Evolutionary conservation across 2,113 vertebrate species (phyloP).

Genomic region (Chamaetylas fuelleborni): DNA sequence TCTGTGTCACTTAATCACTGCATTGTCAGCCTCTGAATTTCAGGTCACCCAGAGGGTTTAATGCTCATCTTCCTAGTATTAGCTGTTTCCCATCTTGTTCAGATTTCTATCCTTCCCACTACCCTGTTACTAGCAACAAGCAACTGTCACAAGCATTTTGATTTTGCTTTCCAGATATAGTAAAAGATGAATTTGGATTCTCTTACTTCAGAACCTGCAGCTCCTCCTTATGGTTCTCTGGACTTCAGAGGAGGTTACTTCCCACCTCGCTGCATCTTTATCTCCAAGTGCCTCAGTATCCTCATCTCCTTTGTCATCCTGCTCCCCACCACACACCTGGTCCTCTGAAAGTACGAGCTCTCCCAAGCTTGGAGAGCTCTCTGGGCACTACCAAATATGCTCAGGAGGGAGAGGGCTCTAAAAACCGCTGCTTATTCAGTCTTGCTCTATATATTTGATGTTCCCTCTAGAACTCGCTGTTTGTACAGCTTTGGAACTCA

Average conservation of each 20-base stretch:
- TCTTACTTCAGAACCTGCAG: neutral
- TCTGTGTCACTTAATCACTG: neutral
- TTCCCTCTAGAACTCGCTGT: neutral
- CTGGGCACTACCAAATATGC: neutral
- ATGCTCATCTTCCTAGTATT: neutral
- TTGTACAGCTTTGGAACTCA: neutral
- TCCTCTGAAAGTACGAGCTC: fast-evolving
- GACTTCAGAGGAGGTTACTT: neutral
- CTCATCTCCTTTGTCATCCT: neutral
- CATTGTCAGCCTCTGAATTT: neutral
- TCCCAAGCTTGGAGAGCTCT: neutral
- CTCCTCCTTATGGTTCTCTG: neutral
- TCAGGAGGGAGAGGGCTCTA: neutral
- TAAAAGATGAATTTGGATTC: neutral
- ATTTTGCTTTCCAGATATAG: neutral
- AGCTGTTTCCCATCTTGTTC: neutral
- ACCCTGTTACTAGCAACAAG: neutral
- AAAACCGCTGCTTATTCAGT: neutral
- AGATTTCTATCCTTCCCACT: neutral
- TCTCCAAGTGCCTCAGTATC: neutral
- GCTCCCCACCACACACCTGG: neutral
- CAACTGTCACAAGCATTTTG: neutral
- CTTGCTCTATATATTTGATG: neutral
- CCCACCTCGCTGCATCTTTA: neutral
- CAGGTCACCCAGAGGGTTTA: neutral